A percentile compares a stretch with the other conserved stretches of the same genome.
Conservation (phyloP, 2,888 invertebrate species). For the Masnerella sp. region DNA sequence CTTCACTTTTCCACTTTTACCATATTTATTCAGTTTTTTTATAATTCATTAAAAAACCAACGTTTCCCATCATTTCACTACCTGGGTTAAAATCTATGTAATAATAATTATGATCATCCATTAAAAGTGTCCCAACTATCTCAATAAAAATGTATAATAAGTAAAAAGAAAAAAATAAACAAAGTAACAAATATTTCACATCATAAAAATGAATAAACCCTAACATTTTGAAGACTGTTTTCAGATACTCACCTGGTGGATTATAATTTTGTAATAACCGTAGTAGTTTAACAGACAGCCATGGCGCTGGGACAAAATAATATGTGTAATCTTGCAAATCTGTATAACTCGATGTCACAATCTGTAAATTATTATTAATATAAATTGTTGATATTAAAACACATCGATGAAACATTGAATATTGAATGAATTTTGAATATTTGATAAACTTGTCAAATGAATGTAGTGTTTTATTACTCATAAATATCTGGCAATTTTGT, state of each 20-base stretch:
- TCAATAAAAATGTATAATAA: conserved; percentile 25
- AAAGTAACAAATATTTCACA: too few species aligned
- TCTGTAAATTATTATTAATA: conserved; percentile 79
- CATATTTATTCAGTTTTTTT: too few species aligned
- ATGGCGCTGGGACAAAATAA: conserved; percentile 99
- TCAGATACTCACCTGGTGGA: conserved; percentile 86
- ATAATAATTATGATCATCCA: conserved; percentile 22
- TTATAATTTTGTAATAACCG: conserved; percentile 98
- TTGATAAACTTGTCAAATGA: too few species aligned
- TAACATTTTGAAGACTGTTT: conserved; percentile 5
- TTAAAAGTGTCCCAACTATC: conserved; percentile 11
- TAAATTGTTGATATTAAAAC: too few species aligned
- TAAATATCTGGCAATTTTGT: too few species aligned
- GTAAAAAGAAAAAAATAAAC: conserved; percentile 8
- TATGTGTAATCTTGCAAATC: conserved; percentile 99
- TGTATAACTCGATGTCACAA: conserved; percentile 99
- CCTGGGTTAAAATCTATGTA: conserved; percentile 20
- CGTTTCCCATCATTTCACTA: too few species aligned
- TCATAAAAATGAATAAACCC: too few species aligned
- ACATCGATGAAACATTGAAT: too few species aligned
- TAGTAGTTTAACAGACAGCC: conserved; percentile 98
- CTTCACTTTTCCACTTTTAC: too few species aligned
- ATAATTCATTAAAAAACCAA: too few species aligned
- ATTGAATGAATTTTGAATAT: too few species aligned
- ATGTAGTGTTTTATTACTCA: too few species aligned